A percentile compares a stretch with the other conserved stretches of the same genome.
phyloP scores from a whole-genome alignment of 2,888 invertebrate species.

The Trissoscelio sp. region DNA sequence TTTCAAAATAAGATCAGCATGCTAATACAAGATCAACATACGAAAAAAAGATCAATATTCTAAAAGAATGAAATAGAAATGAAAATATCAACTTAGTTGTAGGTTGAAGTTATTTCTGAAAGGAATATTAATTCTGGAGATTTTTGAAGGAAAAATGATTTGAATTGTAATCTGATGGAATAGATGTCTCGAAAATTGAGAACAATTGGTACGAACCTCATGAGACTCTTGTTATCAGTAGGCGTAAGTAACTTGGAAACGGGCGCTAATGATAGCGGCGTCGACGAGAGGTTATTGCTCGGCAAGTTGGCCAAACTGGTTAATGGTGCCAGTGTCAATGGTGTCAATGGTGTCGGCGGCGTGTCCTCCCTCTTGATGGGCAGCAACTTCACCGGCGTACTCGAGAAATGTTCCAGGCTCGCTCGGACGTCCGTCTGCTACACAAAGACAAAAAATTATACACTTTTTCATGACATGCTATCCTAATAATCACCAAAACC shows the following conservation, averaged over 20 bases:
- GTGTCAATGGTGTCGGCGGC: conserved; percentile 81
- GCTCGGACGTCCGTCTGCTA: conserved; percentile 83
- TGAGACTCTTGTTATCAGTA: conserved; percentile 83
- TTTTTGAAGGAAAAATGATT: too few relatives aligned
- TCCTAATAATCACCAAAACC: too few relatives aligned
- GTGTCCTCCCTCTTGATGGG: conserved; percentile 82
- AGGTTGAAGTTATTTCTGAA: too few relatives aligned
- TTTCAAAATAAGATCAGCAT: too few relatives aligned
- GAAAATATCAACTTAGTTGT: too few relatives aligned
- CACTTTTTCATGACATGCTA: neutral
- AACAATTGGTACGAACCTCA: conserved; percentile 80
- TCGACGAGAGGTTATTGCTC: conserved; percentile 80
- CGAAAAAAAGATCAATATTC: too few relatives aligned
- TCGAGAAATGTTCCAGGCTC: conserved; percentile 81
- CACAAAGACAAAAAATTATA: conserved; percentile 28
- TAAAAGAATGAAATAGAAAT: too few relatives aligned
- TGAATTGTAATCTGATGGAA: too few relatives aligned
- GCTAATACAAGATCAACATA: too few relatives aligned
- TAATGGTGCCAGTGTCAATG: conserved; percentile 81
- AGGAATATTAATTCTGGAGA: too few relatives aligned
- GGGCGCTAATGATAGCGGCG: conserved; percentile 81
- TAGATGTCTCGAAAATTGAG: neutral
- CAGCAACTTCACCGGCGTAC: conserved; percentile 81
- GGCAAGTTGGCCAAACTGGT: conserved; percentile 82
- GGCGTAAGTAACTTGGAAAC: conserved; percentile 81